phyloP scores from a whole-genome alignment of 37 sponge, comb jelly and placozoan genomes.

The Mnemiopsis leidyi region DNA sequence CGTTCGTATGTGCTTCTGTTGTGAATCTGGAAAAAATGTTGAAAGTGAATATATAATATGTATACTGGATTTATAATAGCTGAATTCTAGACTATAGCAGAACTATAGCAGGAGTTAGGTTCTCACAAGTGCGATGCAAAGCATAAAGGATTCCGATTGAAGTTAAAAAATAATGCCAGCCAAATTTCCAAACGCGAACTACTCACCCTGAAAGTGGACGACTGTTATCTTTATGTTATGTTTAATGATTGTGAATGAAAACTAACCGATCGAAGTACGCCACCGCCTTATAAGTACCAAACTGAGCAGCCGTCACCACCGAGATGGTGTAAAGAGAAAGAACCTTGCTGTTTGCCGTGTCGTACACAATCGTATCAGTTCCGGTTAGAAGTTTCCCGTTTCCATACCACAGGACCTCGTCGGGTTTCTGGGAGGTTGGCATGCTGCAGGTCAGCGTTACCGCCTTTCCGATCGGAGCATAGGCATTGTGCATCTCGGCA shows the following conservation, averaged over 20 bases:
- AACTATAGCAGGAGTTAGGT: too few relatives aligned
- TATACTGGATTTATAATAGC: too few relatives aligned
- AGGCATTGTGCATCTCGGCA: neutral
- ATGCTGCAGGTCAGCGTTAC: neutral
- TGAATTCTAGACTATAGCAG: too few relatives aligned
- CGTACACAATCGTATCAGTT: neutral
- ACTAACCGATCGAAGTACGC: conserved; percentile 26
- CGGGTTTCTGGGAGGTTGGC: neutral
- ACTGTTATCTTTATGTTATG: too few relatives aligned
- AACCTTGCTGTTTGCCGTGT: neutral
- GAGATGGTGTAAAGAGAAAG: neutral
- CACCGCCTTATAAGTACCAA: conserved; percentile 32
- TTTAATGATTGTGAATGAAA: too few relatives aligned
- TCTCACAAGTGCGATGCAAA: too few relatives aligned
- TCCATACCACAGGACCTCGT: conserved; percentile 37
- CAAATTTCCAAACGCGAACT: too few relatives aligned
- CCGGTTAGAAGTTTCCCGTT: neutral
- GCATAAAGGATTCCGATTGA: too few relatives aligned
- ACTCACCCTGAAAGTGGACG: too few relatives aligned
- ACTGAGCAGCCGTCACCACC: neutral
- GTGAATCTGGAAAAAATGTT: conserved; percentile 6
- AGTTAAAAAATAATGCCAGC: too few relatives aligned
- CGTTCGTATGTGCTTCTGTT: neutral
- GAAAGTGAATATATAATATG: too few relatives aligned
- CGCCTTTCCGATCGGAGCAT: neutral